Percentiles rank a stretch among this genome's conserved stretches.
Evolutionary conservation across 2,113 vertebrate species (phyloP).

Genomic region (Phalacrocorax pelagicus): DNA sequence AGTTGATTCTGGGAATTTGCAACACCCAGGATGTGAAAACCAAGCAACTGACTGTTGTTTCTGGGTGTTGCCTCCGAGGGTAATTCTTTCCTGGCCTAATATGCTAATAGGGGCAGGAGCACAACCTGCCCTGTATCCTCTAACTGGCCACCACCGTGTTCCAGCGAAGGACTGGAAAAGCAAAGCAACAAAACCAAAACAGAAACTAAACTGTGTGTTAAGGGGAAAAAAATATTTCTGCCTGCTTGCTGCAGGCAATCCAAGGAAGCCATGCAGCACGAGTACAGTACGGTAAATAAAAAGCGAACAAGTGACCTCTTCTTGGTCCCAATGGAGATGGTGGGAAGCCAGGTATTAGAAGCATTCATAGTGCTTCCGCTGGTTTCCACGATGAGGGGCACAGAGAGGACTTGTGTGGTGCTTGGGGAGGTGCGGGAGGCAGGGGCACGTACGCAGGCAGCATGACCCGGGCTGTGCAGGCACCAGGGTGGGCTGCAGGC

Average conservation of each 20-base stretch:
- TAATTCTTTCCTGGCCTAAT: neutral
- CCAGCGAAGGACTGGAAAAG: neutral
- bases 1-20: neutral
- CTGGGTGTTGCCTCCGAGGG: neutral
- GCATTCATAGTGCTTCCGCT: neutral
- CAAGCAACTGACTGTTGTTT: neutral
- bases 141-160: rapidly evolving
- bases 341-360: neutral
- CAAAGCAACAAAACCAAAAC: neutral
- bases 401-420: neutral
- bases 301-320: neutral
- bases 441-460: rapidly evolving
- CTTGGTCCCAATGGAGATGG: neutral
- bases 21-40: neutral
- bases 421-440: neutral
- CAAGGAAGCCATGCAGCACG: neutral
- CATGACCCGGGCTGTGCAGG: neutral
- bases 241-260: neutral
- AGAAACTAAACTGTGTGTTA: neutral
- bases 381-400: neutral
- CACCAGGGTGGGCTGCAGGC: neutral
- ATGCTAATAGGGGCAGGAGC: neutral
- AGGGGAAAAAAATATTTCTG: neutral
- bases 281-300: neutral
- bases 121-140: neutral